Evolutionary conservation across 1,140 invertebrate genomes (phyloP).

Genomic region (Gryllus bimaculatus): DNA sequence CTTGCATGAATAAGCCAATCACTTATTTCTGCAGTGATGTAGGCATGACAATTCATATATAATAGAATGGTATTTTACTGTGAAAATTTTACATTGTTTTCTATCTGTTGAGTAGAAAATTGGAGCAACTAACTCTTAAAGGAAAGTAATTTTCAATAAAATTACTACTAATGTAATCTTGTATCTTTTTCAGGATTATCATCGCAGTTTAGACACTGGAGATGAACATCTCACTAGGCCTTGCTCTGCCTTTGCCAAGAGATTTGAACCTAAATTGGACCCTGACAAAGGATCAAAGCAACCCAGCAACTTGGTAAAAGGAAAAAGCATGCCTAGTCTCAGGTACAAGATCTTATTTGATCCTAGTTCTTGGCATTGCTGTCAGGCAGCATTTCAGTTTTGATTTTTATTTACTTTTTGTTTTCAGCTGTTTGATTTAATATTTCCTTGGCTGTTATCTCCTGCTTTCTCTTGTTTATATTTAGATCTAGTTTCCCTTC

Average conservation of each 20-base stretch:
- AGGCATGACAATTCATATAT: too few species aligned
- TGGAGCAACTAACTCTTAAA: too few species aligned
- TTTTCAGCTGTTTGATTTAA: slow-evolving; percentile 33
- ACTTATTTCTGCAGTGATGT: too few species aligned
- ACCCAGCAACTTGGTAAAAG: slow-evolving; percentile 71
- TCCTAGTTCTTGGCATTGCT: too few species aligned
- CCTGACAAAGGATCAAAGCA: slow-evolving; percentile 32
- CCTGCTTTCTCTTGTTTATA: not conserved
- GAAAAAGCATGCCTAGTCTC: slow-evolving; percentile 89
- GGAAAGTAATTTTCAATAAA: too few species aligned
- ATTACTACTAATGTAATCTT: not conserved
- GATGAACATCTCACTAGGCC: slow-evolving; percentile 56
- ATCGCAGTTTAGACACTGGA: slow-evolving; percentile 66
- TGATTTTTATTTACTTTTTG: not conserved
- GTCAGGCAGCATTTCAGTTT: not conserved
- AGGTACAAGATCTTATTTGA: slow-evolving; percentile 47
- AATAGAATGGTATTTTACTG: too few species aligned
- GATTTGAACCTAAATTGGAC: slow-evolving; percentile 40
- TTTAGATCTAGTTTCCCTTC: not conserved
- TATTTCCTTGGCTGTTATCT: slow-evolving; percentile 29
- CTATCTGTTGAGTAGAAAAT: too few species aligned
- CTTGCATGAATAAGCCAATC: too few species aligned
- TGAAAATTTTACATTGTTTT: too few species aligned
- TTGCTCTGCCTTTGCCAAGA: slow-evolving; percentile 51
- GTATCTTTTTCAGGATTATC: slow-evolving; percentile 50